Evolutionary conservation across 2,113 vertebrate genomes (phyloP).

Genomic region (Hippocampus mohnikei): DNA sequence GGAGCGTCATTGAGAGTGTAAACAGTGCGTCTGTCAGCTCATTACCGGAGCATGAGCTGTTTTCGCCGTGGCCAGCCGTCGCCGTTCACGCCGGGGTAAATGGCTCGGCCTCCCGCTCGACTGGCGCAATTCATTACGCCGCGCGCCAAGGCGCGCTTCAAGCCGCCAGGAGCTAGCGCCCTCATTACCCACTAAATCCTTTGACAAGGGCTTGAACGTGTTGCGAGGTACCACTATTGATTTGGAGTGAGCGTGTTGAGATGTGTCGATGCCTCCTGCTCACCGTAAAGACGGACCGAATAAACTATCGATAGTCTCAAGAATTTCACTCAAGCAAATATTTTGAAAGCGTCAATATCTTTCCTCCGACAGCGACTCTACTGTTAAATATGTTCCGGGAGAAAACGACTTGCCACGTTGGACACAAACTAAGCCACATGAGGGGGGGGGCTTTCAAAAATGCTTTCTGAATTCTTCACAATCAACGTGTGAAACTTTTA

Average conservation of each 20-base stretch:
- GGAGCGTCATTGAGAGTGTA: constrained; percentile 60
- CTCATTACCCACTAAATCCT: constrained; percentile 64
- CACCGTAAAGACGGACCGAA: constrained; percentile 9
- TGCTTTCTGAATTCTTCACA: background rate
- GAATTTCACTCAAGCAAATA: background rate
- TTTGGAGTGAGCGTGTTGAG: constrained; percentile 41
- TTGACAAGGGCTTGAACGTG: constrained; percentile 62
- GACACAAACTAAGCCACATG: no score
- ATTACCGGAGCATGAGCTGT: constrained; percentile 64
- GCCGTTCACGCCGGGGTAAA: constrained; percentile 59
- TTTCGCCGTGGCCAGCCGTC: constrained; percentile 48
- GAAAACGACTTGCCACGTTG: no score
- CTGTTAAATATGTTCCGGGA: no score
- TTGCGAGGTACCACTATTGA: constrained; percentile 70
- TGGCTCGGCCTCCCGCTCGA: constrained; percentile 62
- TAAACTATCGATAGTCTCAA: background rate
- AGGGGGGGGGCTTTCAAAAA: background rate
- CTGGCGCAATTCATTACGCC: constrained; percentile 66
- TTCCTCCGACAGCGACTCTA: background rate
- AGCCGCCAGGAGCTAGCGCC: constrained; percentile 62
- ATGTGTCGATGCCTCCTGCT: constrained; percentile 34
- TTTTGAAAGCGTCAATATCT: background rate
- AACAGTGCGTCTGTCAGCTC: constrained; percentile 71
- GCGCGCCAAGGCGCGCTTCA: constrained; percentile 42
- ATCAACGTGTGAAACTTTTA: background rate